Conservation (phyloP, 2,113 vertebrate genomes). For the Mixornis gularis region DNA sequence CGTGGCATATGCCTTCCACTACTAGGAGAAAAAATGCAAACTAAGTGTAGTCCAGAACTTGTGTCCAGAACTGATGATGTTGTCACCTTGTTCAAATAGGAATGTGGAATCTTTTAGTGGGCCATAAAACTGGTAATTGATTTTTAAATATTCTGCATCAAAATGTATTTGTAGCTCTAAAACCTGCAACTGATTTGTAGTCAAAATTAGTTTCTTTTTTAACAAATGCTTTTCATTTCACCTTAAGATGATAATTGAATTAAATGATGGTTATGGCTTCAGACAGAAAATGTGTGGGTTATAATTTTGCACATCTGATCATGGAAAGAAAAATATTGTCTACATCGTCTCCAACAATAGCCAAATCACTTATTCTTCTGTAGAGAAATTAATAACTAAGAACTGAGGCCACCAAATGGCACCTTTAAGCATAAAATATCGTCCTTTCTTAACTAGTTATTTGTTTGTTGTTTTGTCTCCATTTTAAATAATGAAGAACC, state of each 20-base stretch:
- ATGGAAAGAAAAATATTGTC: background rate
- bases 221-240: background rate
- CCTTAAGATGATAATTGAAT: background rate
- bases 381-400: background rate
- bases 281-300: background rate
- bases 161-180: background rate
- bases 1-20: background rate
- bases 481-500: background rate
- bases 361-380: background rate
- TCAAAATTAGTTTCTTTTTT: background rate
- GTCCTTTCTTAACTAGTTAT: background rate
- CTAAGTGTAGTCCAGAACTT: background rate
- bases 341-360: background rate
- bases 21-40: background rate
- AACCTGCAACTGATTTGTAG: background rate
- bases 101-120: background rate
- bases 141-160: background rate
- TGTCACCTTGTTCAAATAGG: background rate
- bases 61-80: background rate
- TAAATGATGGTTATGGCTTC: background rate
- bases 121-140: background rate
- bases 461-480: background rate
- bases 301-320: background rate
- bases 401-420: background rate
- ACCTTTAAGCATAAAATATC: background rate